Conservation (phyloP, 2,888 invertebrate species). For the Andricus quercusramuli region DNA sequence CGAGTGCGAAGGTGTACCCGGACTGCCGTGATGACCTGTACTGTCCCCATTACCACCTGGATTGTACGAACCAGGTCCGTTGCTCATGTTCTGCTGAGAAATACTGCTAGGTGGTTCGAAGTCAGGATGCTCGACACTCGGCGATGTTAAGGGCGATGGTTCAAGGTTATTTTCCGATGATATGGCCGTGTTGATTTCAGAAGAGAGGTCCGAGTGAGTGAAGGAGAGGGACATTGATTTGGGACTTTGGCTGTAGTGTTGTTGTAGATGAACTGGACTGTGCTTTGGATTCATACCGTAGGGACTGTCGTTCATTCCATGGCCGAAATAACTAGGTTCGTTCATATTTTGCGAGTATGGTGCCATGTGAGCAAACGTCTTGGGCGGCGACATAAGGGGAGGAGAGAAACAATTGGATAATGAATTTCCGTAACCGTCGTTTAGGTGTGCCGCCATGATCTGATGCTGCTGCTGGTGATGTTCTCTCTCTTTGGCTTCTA, state of each 20-base stretch:
- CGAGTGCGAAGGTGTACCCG: constrained; percentile 71
- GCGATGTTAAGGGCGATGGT: constrained; percentile 84
- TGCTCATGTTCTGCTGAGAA: constrained; percentile 75
- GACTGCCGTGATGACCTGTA: constrained; percentile 70
- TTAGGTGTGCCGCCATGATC: constrained; percentile 68
- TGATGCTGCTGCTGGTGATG: constrained; percentile 65
- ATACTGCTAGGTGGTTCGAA: constrained; percentile 86
- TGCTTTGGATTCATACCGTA: constrained; percentile 75
- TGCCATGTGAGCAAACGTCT: constrained; percentile 76
- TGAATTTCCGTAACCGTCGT: constrained; percentile 68
- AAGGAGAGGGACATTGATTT: constrained; percentile 80
- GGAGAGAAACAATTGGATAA: constrained; percentile 75
- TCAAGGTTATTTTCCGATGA: constrained; percentile 85
- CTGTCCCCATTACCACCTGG: constrained; percentile 71
- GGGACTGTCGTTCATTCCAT: constrained; percentile 72
- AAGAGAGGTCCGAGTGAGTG: constrained; percentile 87
- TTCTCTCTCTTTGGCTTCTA: constrained; percentile 71
- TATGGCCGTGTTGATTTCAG: constrained; percentile 89
- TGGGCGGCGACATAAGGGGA: constrained; percentile 74
- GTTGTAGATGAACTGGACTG: constrained; percentile 78
- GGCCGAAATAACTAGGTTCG: constrained; percentile 72
- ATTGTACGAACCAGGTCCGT: constrained; percentile 81
- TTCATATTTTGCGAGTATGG: constrained; percentile 72
- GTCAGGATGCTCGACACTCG: constrained; percentile 85
- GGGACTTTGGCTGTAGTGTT: constrained; percentile 78